Conservation (phyloP, 2,797 vertebrate genomes). For the Tenualosa thibaudeaui region DNA sequence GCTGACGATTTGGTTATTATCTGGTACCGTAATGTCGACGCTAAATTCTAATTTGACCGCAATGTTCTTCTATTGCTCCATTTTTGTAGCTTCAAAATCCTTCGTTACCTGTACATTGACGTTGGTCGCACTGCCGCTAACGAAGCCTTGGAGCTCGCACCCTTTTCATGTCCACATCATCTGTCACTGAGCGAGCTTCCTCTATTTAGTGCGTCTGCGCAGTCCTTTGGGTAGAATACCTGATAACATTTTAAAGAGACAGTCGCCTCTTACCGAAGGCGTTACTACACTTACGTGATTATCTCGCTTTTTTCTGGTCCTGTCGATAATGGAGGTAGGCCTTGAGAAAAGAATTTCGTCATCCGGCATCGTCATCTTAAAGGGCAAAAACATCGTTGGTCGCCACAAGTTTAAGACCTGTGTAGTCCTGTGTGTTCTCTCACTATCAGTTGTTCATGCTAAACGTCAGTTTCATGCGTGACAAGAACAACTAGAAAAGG, state of each 20-base stretch:
- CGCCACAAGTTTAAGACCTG: too few relatives aligned
- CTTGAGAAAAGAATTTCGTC: too few relatives aligned
- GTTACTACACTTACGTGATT: too few relatives aligned
- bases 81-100: not conserved
- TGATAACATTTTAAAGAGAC: conserved; percentile 44
- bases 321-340: not conserved
- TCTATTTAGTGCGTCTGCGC: conserved; percentile 64
- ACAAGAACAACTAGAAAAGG: too few relatives aligned
- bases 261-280: not conserved
- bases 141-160: conserved; percentile 42
- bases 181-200: conserved; percentile 62
- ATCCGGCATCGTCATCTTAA: too few relatives aligned
- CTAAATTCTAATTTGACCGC: not conserved
- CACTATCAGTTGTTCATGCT: too few relatives aligned
- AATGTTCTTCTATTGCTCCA: not conserved
- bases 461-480: too few relatives aligned
- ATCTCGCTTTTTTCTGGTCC: not conserved
- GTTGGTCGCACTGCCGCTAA: not conserved
- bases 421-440: too few relatives aligned
- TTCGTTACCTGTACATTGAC: conserved; percentile 11
- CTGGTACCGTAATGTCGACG: not conserved
- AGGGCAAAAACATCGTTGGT: too few relatives aligned
- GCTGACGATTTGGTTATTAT: not conserved
- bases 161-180: conserved; percentile 61
- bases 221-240: not conserved